A percentile compares a stretch with the other conserved stretches of the same genome.
These are phyloP conservation scores for Nowickia ferox DNA, from an alignment of 2,888 invertebrate species.

Conservation along the genomic window DNA sequence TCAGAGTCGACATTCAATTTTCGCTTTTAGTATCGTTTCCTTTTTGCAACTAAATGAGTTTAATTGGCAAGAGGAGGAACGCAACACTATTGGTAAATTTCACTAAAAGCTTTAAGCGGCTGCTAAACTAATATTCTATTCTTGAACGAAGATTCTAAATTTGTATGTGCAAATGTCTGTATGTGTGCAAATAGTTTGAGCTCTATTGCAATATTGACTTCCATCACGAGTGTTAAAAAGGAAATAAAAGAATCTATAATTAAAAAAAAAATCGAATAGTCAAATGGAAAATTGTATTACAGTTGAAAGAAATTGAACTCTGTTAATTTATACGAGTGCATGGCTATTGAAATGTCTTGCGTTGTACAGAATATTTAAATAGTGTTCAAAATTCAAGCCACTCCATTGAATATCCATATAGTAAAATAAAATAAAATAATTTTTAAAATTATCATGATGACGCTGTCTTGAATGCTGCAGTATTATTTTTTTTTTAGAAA, in stretches of 20 bases:
- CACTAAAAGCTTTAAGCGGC: constrained; percentile 2
- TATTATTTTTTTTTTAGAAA: too few relatives aligned
- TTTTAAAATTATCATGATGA: too few relatives aligned
- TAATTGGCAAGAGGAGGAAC: constrained; percentile 32
- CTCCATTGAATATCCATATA: too few relatives aligned
- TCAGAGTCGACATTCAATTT: constrained; percentile 54
- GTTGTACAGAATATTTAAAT: neutral
- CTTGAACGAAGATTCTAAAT: constrained; percentile 9
- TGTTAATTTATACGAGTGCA: neutral
- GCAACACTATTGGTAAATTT: constrained; percentile 6
- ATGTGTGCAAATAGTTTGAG: neutral
- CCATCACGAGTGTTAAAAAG: neutral
- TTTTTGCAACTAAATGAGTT: constrained; percentile 51
- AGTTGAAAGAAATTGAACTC: constrained; percentile 4
- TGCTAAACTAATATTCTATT: neutral
- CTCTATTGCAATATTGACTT: neutral
- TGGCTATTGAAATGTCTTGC: neutral
- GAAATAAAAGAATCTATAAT: constrained; percentile 3
- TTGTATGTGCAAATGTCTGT: too few relatives aligned
- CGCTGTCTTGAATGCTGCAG: too few relatives aligned
- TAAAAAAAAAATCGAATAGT: neutral
- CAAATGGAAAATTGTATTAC: neutral
- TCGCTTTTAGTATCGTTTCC: constrained; percentile 55
- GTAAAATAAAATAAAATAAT: too few relatives aligned
- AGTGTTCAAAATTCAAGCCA: neutral